Percentiles rank a stretch among this genome's conserved stretches.
phyloP scores from a whole-genome alignment of 2,888 invertebrate genomes.

The Helicoverpa assulta region DNA sequence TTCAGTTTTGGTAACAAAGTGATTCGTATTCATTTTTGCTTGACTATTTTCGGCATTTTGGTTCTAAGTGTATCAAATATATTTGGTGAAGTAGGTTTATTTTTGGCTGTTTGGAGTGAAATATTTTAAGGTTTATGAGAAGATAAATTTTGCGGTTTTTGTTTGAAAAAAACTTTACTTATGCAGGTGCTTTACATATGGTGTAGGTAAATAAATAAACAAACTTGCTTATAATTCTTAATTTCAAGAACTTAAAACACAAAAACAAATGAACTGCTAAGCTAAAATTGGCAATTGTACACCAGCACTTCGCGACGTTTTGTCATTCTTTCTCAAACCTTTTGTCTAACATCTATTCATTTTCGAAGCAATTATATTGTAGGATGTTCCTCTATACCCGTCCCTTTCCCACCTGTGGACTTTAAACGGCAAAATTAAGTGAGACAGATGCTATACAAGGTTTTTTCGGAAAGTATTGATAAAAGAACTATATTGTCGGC shows the following conservation, averaged over 20 bases:
- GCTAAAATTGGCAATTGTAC: slow-evolving; percentile 62
- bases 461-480: slow-evolving; percentile 84
- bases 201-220: too few species aligned
- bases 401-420: slow-evolving; percentile 68
- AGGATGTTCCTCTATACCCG: slow-evolving; percentile 71
- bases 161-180: background rate
- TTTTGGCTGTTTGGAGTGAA: slow-evolving; percentile 2
- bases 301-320: slow-evolving; percentile 67
- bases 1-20: slow-evolving; percentile 45
- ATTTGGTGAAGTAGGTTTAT: slow-evolving; percentile 45
- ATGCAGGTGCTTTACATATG: too few species aligned
- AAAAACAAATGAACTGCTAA: slow-evolving; percentile 57
- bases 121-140: too few species aligned
- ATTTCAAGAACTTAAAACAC: slow-evolving; percentile 36
- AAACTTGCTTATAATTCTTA: background rate
- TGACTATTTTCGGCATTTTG: slow-evolving; percentile 31
- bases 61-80: slow-evolving; percentile 12
- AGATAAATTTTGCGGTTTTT: too few species aligned
- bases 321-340: slow-evolving; percentile 73
- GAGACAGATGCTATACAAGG: slow-evolving; percentile 75
- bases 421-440: slow-evolving; percentile 67
- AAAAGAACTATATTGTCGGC: slow-evolving; percentile 87
- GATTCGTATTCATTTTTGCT: slow-evolving; percentile 55
- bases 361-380: slow-evolving; percentile 82
- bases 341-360: slow-evolving; percentile 86